Conservation (phyloP, 2,888 invertebrate genomes). For the Trisateles emortualis region DNA sequence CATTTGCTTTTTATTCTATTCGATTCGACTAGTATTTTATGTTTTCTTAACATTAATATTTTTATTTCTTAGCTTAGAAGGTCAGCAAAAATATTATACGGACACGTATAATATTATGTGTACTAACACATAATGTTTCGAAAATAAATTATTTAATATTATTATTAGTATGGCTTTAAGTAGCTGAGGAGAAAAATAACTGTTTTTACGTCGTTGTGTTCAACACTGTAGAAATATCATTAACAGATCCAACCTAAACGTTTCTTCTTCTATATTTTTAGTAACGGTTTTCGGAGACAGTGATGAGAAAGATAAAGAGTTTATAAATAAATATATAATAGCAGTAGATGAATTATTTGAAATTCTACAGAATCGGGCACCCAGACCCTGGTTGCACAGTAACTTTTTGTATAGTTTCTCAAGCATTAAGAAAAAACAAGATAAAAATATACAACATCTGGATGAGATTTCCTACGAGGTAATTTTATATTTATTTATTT, state of each 20-base stretch:
- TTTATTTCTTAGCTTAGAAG: no score
- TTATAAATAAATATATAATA: conserved; percentile 24
- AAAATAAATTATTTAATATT: no score
- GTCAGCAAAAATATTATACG: no score
- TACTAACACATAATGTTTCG: no score
- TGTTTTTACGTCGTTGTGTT: no score
- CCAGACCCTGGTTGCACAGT: conserved; percentile 28
- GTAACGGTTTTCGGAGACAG: conserved; percentile 31
- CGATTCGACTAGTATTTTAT: no score
- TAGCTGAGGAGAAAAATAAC: no score
- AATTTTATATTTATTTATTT: neutral
- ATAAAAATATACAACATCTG: conserved; percentile 7
- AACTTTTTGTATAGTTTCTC: conserved; percentile 18
- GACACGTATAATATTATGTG: no score
- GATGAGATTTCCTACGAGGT: conserved; percentile 2
- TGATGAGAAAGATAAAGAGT: conserved; percentile 20
- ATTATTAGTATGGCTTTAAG: no score
- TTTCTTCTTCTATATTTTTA: neutral
- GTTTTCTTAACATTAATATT: no score
- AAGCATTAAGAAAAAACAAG: conserved; percentile 27
- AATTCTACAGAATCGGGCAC: conserved; percentile 17
- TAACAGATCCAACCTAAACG: fast-evolving
- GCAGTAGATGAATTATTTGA: conserved; percentile 24
- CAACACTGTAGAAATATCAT: no score
- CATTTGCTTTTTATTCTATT: no score